Evolutionary conservation across 2,888 invertebrate species (phyloP).

Genomic region (Stramonita haemastoma): DNA sequence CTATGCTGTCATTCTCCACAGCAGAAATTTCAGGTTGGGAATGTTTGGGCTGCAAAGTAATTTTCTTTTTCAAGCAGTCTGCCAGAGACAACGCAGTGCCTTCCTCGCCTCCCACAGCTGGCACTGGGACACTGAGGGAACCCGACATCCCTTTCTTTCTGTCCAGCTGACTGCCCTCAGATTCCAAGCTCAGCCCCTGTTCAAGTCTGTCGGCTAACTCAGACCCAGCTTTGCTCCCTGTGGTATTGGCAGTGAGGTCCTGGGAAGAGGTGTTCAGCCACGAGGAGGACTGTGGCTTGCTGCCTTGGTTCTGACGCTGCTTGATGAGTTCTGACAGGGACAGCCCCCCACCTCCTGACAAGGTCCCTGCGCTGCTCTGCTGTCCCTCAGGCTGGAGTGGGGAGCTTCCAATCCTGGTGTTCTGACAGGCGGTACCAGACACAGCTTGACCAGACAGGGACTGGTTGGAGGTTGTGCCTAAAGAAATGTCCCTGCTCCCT

Average conservation of each 20-base stretch:
- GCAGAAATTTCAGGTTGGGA: neutral
- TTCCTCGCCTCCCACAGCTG: neutral
- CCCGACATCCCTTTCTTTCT: neutral
- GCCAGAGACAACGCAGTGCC: slow-evolving; percentile 16
- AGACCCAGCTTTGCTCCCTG: neutral
- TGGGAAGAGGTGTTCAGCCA: neutral
- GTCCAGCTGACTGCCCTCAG: neutral
- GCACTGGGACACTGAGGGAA: neutral
- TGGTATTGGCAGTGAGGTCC: neutral
- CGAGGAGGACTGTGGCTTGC: neutral
- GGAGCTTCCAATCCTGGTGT: neutral
- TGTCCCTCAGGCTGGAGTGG: neutral
- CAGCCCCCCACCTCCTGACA: neutral
- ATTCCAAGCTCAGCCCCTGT: neutral
- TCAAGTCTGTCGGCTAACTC: neutral
- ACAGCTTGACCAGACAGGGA: neutral
- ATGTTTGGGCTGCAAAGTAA: neutral
- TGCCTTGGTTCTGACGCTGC: slow-evolving; percentile 24
- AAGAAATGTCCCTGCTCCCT: neutral
- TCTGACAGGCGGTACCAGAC: neutral
- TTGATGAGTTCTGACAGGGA: slow-evolving; percentile 35
- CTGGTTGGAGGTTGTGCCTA: neutral
- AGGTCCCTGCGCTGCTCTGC: neutral
- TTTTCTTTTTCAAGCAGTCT: slow-evolving; percentile 32
- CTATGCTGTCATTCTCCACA: neutral